Evolutionary conservation across 2,888 invertebrate species (phyloP), one percentile per base, ranked within the genome.

Genomic region (Trissolcus brochymenae): DNA sequence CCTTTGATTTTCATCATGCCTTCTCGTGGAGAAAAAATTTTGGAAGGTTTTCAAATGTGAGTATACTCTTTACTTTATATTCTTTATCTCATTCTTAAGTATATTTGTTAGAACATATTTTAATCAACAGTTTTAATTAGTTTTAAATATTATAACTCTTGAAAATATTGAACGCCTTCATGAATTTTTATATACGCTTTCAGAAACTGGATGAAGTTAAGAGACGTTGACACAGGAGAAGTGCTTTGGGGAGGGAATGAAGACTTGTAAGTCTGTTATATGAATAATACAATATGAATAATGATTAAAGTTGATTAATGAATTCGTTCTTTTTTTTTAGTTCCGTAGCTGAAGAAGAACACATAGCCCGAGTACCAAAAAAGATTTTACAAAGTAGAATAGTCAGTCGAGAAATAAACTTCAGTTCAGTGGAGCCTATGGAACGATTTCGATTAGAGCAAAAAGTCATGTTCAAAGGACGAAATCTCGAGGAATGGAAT

Each of bases 401-500:
- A 11, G 94, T 97, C 13, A 96, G 96, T 0, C 91, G 96, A 66
- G 96, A 97, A 91, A 95, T 97, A 87, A 96, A 96, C 90, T 97
- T 97, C 86, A 95, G 95, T 85, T 96, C 96, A 13, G 92, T 95
- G 50, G 97, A 99, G 89, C 93, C 95, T 7, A 96, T 99, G 94
- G 97, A 99, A 80, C 96, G 96, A 88, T 99, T 99, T 89, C 92
- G 99, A 79, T 90, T 99, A 80, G 99, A 99, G 90, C 92, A 96
- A 92, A 93, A 93, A 91, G 92, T 94, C 2, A 90, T 95, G 9
- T 95, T 95, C 89, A 95, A 95, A 87, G 98, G 97, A 1, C 93
- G 96, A 78, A 96, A 96, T 85, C 92, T 98, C 84, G 98, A 99
- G 90, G 98, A 99, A 89, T 99, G 99, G 99, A 96, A 95, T 90